A percentile compares a stretch with the other conserved stretches of the same genome.
Conservation (phyloP, 35 echinoderm and acorn worm genomes). For the Anneissia japonica region DNA sequence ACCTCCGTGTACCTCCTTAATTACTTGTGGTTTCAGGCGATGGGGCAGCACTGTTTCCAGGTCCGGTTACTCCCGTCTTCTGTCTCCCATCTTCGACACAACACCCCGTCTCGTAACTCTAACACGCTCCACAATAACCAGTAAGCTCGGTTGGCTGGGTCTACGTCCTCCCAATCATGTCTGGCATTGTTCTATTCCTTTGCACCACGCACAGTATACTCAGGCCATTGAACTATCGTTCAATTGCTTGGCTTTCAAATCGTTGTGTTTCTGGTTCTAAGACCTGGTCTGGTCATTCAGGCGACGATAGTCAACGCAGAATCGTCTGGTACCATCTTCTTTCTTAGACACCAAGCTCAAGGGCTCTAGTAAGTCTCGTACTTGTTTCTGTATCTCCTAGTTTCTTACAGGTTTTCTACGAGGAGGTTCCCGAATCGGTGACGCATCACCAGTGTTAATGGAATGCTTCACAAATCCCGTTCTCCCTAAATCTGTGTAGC, state of each 20-base stretch:
- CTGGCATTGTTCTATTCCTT: not conserved
- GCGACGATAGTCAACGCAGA: constrained; percentile 47
- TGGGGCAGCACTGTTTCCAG: constrained; percentile 40
- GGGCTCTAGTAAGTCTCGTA: constrained; percentile 36
- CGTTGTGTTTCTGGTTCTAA: not conserved
- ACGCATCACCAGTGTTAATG: constrained; percentile 24
- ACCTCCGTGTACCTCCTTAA: constrained; percentile 25
- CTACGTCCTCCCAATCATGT: not conserved
- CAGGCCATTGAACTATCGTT: not conserved
- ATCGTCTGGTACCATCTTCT: constrained; percentile 16
- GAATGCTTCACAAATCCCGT: constrained; percentile 21
- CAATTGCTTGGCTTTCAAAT: not conserved
- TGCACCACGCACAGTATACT: not conserved
- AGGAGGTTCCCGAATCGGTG: constrained; percentile 25
- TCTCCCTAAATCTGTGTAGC: constrained; percentile 5
- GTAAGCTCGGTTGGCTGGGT: not conserved
- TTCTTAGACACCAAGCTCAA: constrained; percentile 55
- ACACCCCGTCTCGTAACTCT: not conserved
- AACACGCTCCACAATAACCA: not conserved
- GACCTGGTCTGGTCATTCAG: constrained; percentile 17
- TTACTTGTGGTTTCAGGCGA: not conserved
- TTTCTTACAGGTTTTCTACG: constrained; percentile 18
- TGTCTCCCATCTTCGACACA: constrained; percentile 50
- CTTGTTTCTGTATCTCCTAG: constrained; percentile 12
- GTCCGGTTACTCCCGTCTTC: constrained; percentile 16